These are phyloP conservation scores for Galerucella calmariensis DNA, from an alignment of 2,888 invertebrate species.

Conservation along the genomic window DNA sequence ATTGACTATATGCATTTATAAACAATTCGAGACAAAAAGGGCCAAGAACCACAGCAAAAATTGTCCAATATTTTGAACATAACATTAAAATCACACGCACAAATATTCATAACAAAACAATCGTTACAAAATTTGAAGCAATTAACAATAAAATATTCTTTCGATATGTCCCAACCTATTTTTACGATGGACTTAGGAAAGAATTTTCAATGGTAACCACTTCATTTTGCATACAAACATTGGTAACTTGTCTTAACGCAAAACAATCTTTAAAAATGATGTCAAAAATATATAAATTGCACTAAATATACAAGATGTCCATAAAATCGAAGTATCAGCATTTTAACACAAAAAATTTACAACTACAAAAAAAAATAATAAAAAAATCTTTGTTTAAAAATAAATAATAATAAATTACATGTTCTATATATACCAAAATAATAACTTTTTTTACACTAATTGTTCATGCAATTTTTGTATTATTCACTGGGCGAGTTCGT, in stretches of 20 bases:
- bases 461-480: no score
- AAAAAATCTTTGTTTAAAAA: constrained; percentile 2
- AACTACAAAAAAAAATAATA: neutral
- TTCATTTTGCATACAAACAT: constrained; percentile 40
- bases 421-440: no score
- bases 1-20: constrained; percentile 40
- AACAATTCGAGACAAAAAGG: constrained; percentile 38
- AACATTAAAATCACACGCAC: constrained; percentile 46
- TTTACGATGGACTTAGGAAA: neutral
- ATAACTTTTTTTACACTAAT: no score
- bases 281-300: constrained; percentile 47
- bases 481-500: no score
- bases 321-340: constrained; percentile 6
- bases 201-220: constrained; percentile 14
- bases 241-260: constrained; percentile 46
- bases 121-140: constrained; percentile 27
- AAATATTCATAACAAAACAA: constrained; percentile 47
- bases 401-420: neutral
- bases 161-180: neutral
- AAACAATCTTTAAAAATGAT: constrained; percentile 39
- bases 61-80: constrained; percentile 46
- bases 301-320: constrained; percentile 40
- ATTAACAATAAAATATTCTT: constrained; percentile 17
- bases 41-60: constrained; percentile 45
- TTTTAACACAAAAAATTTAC: neutral